Evolutionary conservation across 2,888 invertebrate genomes (phyloP), one percentile per base, ranked within the genome.

Genomic region (Allolobophora icterica): DNA sequence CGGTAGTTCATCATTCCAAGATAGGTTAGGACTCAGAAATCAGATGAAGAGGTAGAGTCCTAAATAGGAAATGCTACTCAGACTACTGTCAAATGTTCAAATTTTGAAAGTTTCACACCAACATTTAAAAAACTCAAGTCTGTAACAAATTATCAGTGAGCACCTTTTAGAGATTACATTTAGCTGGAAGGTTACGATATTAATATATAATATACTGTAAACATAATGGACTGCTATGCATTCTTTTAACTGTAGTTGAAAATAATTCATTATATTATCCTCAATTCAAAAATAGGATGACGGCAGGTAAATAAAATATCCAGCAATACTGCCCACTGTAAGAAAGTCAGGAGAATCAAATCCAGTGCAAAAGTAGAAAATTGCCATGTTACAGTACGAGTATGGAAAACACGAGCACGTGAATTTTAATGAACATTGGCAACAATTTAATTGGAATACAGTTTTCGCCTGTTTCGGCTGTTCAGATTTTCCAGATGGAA

Each of bases 401-500:
- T 71, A 71, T n/a, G 71, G 71, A 71, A 21, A 71, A 71, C 71
- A 71, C n/a, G n/a, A 71, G 71, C 30, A 71, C 71, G n/a, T 71
- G 71, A 71, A 52, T 24, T 52, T 52, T 52, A 52, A 71, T 71
- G 71, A 71, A 71, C 71, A 71, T 71, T 71, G 71, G 71, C 71
- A 71, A 71, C 71, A 71, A 71, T 71, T 71, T 71, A 71, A 71
- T 71, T 71, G 30, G 71, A 71, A 71, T 71, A 71, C 71, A 71
- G 71, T 71, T 71, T 71, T 71, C 71, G 71, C 71, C 71, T 30
- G 8, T 71, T 13, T 71, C 71, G 71, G 71, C 71, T 71, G 71
- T 71, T 71, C 71, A 30, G 71, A 71, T n/a, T 71, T 71, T 71
- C n/a, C 87, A 87, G 87, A 87, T 87, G 87, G 87, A 87, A 87